Conservation (phyloP, 2,888 invertebrate genomes). For the Heliconius ismenius region DNA sequence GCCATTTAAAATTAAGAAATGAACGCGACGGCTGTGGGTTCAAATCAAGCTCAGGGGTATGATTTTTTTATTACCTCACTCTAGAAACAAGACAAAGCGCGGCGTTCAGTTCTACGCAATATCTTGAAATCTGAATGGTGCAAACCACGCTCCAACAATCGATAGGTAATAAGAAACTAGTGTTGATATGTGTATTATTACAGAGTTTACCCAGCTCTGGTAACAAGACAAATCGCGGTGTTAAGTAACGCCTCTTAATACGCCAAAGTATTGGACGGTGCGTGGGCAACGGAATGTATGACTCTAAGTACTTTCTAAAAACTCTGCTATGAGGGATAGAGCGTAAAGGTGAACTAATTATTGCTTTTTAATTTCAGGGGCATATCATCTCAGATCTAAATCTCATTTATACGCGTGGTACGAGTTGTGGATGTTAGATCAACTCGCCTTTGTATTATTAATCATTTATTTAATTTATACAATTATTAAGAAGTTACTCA, state of each 20-base stretch:
- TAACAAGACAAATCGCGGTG: neutral
- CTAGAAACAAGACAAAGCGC: too few relatives aligned
- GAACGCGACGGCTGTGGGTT: neutral
- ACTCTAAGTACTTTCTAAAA: neutral
- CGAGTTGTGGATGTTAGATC: conserved; percentile 59
- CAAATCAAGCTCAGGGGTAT: too few relatives aligned
- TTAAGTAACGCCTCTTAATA: neutral
- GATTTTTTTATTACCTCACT: too few relatives aligned
- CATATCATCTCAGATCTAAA: conserved; percentile 58
- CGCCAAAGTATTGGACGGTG: neutral
- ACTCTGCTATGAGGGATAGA: neutral
- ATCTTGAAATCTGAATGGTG: too few relatives aligned
- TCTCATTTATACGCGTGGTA: conserved; percentile 57
- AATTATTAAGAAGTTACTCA: conserved; percentile 40
- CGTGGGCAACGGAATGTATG: too few relatives aligned
- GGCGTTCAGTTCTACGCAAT: too few relatives aligned
- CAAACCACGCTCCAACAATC: too few relatives aligned
- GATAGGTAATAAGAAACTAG: too few relatives aligned
- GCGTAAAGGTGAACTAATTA: neutral
- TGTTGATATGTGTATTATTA: too few relatives aligned
- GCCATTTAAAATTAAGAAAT: neutral
- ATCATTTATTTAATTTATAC: conserved; percentile 40
- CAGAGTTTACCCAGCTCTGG: neutral
- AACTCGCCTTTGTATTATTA: conserved; percentile 46
- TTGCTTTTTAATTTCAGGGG: conserved; percentile 50